Evolutionary conservation across 2,888 invertebrate species (phyloP), one percentile per base, ranked within the genome.

Genomic region (Sinotaia quadrata): DNA sequence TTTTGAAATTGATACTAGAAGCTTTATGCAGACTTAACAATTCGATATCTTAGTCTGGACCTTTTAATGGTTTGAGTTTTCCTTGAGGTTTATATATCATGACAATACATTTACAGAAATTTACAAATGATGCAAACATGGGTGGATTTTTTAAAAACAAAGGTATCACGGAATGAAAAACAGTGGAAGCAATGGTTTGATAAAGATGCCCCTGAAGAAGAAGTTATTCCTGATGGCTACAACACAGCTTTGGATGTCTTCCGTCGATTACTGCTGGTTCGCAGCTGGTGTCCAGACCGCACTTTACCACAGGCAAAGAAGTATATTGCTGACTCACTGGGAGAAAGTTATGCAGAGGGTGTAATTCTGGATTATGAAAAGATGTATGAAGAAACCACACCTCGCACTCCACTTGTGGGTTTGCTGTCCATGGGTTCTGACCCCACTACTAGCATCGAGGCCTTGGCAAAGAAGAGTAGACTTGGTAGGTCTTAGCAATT

Each of bases 121-220:
- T 47, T n/a, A 47, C 18, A 3, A n/a, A 47, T n/a, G 2, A 47
- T 47, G 47, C 21, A n/a, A n/a, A 47, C 18, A 47, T n/a, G 2
- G 18, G 12, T 12, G 44, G n/a, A 15, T 21, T 18, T 29, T 52
- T 5, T 52, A 47, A 54, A n/a, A n/a, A n/a, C n/a, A 24, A 47
- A 85, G 85, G 83, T 87, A 5, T 74, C 77, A 18, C 73, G 84
- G 57, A 86, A 86, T 76, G 87, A 87, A 76, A 87, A 87, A 72
- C 81, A 83, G 59, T 88, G 88, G 88, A 86, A 78, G 61, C 81
- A 84, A 65, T 88, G 88, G 88, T 88, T 87, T 78, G 88, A 88
- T 75, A 87, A 87, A 69, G 87, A 88, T 49, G 82, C 86, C 21
- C 88, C 88, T 2, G 88, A 88, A 70, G 87, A 87, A 72, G 87